phyloP scores from a whole-genome alignment of 2,797 vertebrate species.

The Myoxocephalus aenaeus region DNA sequence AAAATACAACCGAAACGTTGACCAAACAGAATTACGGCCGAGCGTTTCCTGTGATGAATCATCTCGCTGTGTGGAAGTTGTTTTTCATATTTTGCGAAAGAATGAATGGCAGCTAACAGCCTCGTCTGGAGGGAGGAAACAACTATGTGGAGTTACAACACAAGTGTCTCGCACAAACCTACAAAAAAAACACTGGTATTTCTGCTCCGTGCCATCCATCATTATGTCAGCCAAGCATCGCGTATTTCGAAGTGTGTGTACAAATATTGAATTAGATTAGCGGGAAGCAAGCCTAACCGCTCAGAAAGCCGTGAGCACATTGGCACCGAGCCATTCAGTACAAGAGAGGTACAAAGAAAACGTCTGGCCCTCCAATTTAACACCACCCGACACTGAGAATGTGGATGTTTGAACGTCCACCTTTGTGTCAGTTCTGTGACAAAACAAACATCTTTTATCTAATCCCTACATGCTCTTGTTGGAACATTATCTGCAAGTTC shows the following conservation, averaged over 20 bases:
- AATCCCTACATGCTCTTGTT: background rate
- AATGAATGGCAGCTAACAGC: slow-evolving; percentile 64
- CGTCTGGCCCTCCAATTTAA: background rate
- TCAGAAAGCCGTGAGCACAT: background rate
- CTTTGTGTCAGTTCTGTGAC: too few species aligned
- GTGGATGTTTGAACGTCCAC: background rate
- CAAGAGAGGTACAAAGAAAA: background rate
- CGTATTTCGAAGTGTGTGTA: background rate
- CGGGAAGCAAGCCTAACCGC: background rate
- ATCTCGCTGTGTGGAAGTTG: slow-evolving; percentile 41
- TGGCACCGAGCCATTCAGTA: background rate
- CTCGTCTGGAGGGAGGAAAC: slow-evolving; percentile 50
- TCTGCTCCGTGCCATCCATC: slow-evolving; percentile 34
- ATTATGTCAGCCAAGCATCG: slow-evolving; percentile 27
- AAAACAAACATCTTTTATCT: background rate
- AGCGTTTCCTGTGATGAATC: slow-evolving; percentile 60
- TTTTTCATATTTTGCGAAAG: slow-evolving; percentile 28
- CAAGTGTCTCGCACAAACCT: slow-evolving; percentile 21
- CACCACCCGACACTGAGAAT: background rate
- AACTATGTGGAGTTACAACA: slow-evolving; percentile 29
- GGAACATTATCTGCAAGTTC: background rate
- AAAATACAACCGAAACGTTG: slow-evolving; percentile 14
- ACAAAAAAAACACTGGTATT: slow-evolving; percentile 30
- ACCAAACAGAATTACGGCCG: slow-evolving; percentile 32
- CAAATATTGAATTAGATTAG: background rate